A percentile compares a stretch with the other conserved stretches of the same genome.
Evolutionary conservation across 2,888 invertebrate species (phyloP).

Genomic region (Nomada hirtipes): DNA sequence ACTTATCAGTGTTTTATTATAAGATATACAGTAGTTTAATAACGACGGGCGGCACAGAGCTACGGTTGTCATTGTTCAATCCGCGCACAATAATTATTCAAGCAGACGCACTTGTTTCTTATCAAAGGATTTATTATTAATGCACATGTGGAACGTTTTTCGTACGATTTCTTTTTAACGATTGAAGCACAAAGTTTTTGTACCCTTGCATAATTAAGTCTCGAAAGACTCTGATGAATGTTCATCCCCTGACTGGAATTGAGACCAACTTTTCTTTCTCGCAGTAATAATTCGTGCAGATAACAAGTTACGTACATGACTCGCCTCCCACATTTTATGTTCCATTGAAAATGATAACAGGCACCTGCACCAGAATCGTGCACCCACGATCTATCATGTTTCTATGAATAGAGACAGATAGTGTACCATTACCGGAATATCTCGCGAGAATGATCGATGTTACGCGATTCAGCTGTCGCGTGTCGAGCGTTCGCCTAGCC

Average conservation of each 20-base stretch:
- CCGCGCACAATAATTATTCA: neutral
- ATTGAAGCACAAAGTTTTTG: too few species aligned
- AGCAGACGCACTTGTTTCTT: too few species aligned
- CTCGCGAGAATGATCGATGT: conserved; percentile 19
- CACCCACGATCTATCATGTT: conserved; percentile 11
- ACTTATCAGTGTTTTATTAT: neutral
- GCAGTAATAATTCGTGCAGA: too few species aligned
- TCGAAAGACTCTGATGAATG: too few species aligned
- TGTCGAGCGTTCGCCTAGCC: conserved; percentile 43
- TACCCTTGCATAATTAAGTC: too few species aligned
- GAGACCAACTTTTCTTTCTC: too few species aligned
- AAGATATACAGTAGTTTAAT: neutral
- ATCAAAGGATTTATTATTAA: too few species aligned
- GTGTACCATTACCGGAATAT: neutral
- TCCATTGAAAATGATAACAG: conserved; percentile 18
- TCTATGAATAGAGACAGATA: conserved; percentile 5
- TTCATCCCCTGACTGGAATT: too few species aligned
- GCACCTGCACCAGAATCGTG: conserved; percentile 6
- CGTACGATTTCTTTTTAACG: too few species aligned
- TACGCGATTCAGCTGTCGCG: conserved; percentile 34
- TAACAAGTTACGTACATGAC: neutral
- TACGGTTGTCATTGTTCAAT: neutral
- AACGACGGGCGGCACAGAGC: neutral
- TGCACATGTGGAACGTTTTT: too few species aligned
- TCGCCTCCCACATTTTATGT: neutral